Percentiles rank a stretch among this genome's conserved stretches.
Conservation (phyloP, 2,888 invertebrate species). For the Monoplex corrugatus region DNA sequence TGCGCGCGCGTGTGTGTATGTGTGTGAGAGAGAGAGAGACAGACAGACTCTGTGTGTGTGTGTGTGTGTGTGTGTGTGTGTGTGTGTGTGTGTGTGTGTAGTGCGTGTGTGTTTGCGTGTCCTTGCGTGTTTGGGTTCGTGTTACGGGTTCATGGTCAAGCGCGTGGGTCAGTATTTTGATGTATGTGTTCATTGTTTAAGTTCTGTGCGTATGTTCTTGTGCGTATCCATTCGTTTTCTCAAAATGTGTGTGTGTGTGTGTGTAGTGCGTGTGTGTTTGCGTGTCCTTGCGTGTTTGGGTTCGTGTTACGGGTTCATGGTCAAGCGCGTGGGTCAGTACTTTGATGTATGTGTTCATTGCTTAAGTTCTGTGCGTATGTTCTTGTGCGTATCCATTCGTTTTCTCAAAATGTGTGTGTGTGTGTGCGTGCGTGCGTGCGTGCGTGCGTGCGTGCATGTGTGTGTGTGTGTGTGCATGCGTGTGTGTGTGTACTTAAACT, state of each 20-base stretch:
- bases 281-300: not conserved
- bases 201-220: not conserved
- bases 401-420: not conserved
- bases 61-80: not conserved
- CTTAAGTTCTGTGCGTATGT: not conserved
- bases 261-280: not conserved
- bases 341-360: too few relatives aligned
- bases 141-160: too few relatives aligned
- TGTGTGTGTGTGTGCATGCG: constrained; percentile 8
- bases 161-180: too few relatives aligned
- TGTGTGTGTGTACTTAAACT: not conserved
- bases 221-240: not conserved
- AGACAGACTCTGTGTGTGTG: not conserved
- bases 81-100: not conserved
- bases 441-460: constrained; percentile 3
- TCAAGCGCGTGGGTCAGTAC: too few relatives aligned
- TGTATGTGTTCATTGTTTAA: too few relatives aligned
- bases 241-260: not conserved
- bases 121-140: not conserved
- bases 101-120: not conserved
- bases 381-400: not conserved
- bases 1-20: constrained; percentile 4
- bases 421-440: not conserved
- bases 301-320: too few relatives aligned
- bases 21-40: not conserved